Evolutionary conservation across 1,140 invertebrate genomes (phyloP).

Genomic region (Aphelenchoides besseyi): DNA sequence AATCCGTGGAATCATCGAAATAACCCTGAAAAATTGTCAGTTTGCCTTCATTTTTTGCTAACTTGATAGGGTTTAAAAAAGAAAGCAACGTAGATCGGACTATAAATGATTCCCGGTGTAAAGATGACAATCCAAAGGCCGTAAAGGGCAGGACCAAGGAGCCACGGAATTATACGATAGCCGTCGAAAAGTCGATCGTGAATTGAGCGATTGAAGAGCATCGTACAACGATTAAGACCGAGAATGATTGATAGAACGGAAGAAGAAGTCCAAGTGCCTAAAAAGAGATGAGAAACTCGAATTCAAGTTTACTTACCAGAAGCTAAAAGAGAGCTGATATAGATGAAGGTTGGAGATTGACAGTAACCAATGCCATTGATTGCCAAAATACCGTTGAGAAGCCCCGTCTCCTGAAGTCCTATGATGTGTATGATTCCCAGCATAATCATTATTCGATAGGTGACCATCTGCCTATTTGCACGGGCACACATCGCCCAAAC

Average conservation of each 20-base stretch:
- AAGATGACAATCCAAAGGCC: neutral
- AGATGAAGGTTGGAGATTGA: neutral
- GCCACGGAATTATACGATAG: neutral
- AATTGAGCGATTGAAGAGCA: neutral
- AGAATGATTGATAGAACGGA: neutral
- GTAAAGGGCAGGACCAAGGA: neutral
- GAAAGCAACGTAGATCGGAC: neutral
- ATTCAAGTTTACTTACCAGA: constrained; percentile 1
- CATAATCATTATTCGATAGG: constrained; percentile 1
- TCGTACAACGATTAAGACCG: neutral
- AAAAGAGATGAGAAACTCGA: neutral
- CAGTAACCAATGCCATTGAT: constrained; percentile 1
- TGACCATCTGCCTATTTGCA: neutral
- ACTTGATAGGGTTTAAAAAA: neutral
- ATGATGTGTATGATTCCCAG: constrained; percentile 17
- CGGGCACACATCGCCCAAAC: constrained; percentile 4
- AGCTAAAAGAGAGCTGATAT: neutral
- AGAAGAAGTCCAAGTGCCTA: neutral
- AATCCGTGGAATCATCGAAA: neutral
- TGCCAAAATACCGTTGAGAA: constrained; percentile 2
- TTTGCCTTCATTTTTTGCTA: no score
- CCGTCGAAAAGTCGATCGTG: constrained; percentile 4
- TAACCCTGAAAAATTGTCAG: constrained; percentile 11
- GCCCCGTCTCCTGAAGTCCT: constrained; percentile 4
- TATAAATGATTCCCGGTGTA: constrained; percentile 8